Evolutionary conservation across 2,888 invertebrate genomes (phyloP), one percentile per base, ranked within the genome.

Genomic region (Pristionchus fissidentatus): DNA sequence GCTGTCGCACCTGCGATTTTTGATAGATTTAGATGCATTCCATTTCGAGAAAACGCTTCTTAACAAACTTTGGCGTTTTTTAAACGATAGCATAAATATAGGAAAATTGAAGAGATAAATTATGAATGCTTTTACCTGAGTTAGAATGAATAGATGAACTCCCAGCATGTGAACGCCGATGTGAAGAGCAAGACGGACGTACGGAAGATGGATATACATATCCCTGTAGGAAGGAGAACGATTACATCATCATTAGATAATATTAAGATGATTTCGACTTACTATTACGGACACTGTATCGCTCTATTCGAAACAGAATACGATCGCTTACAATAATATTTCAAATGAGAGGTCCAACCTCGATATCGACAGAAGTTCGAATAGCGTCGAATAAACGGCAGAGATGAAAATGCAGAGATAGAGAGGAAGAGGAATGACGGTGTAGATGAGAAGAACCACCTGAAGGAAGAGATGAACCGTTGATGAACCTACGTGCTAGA

Each of bases 141-240:
- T 93, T 96, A 97, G 97, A 88, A 97, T 95, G 92, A 96, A 95
- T 91, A 97, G 96, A 93, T 97, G 97, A 87, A 97, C 94, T 85
- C 97, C 97, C 87, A 98, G 96, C 85, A 97, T 93, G 93, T 98
- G 97, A 87, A 97, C 95, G 93, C 96, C 96, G 79, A 96, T 92
- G 92, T 97, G 97, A 87, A 96, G 95, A 87, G 97, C 93, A 85
- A 96, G 94, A 78, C 88, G 87, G 52, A 88, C 85, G 83, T 85
- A 87, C 29, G 60, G 83, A 29, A 83, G 83, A 77, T 73, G 83
- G 29, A 35, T 83, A 55, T 55, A 46, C 35, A 35, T 35, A 10
- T 81, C 52, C 29, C 81, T 81, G 66, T n/a, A n/a, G 13, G 32
- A 41, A 19, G 26, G n/a, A n/a, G 52, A 43, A 35, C 60, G 8